phyloP scores from a whole-genome alignment of 1,140 invertebrate genomes.

The Saccostrea glomerata region DNA sequence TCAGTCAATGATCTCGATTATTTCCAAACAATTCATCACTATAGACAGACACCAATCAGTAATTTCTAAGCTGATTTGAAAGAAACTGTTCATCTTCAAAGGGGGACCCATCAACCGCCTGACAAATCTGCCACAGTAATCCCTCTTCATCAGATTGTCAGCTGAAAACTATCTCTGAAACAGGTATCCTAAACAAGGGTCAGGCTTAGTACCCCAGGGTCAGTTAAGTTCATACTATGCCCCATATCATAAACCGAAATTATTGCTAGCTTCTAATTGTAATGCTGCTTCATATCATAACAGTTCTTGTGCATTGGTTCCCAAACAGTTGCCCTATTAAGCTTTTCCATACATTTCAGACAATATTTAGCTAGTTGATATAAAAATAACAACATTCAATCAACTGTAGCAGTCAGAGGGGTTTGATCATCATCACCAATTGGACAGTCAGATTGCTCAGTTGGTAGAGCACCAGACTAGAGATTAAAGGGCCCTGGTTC shows the following conservation, averaged over 20 bases:
- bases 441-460: too few relatives aligned
- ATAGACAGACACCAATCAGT: not conserved
- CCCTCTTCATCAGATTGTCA: constrained; percentile 1
- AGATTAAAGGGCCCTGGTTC: too few relatives aligned
- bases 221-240: not conserved
- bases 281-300: too few relatives aligned
- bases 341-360: too few relatives aligned
- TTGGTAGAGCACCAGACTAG: too few relatives aligned
- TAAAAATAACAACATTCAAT: too few relatives aligned
- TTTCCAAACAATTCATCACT: not conserved
- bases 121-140: constrained; percentile 18
- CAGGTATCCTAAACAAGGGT: not conserved
- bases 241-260: not conserved
- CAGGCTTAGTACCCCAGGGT: not conserved
- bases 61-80: not conserved
- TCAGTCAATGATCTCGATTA: not conserved
- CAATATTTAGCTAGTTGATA: too few relatives aligned
- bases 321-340: too few relatives aligned
- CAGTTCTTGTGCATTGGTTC: too few relatives aligned
- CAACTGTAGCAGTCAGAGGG: too few relatives aligned
- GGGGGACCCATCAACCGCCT: not conserved
- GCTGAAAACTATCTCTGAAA: not conserved
- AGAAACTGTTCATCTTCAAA: not conserved
- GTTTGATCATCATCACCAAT: too few relatives aligned
- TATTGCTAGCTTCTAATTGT: too few relatives aligned